A percentile compares a stretch with the other conserved stretches of the same genome.
Evolutionary conservation across 2,888 invertebrate genomes (phyloP).

Genomic region (Colletes collaris): DNA sequence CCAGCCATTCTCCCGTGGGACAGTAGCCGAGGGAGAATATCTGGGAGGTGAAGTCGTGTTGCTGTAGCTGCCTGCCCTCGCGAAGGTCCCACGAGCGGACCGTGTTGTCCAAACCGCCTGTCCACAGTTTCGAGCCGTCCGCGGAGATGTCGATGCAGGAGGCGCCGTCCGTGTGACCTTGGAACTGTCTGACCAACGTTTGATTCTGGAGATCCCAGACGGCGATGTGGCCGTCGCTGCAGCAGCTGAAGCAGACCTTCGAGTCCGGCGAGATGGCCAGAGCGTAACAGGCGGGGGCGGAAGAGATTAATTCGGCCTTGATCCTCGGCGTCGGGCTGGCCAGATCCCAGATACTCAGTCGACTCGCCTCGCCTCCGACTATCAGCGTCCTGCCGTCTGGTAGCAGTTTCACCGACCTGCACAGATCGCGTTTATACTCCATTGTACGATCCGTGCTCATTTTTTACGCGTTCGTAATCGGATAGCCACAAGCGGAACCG

Average conservation of each 20-base stretch:
- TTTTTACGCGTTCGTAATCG: no score
- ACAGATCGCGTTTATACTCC: not conserved
- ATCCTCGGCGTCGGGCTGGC: conserved; percentile 95
- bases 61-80: conserved; percentile 95
- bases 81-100: conserved; percentile 96
- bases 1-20: conserved; percentile 97
- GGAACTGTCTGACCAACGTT: conserved; percentile 93
- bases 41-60: conserved; percentile 96
- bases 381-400: conserved; percentile 96
- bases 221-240: conserved; percentile 97
- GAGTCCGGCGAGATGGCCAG: conserved; percentile 97
- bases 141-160: conserved; percentile 97
- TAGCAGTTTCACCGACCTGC: conserved; percentile 94
- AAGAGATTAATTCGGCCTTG: conserved; percentile 96
- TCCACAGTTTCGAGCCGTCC: conserved; percentile 97
- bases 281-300: conserved; percentile 98
- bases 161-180: conserved; percentile 97
- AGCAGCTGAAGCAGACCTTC: conserved; percentile 98
- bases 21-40: conserved; percentile 98
- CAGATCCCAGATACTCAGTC: conserved; percentile 97
- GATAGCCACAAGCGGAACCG: no score
- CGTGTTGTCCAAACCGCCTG: conserved; percentile 97
- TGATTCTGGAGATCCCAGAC: conserved; percentile 98
- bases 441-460: not conserved
- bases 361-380: conserved; percentile 97